A percentile compares a stretch with the other conserved stretches of the same genome.
phyloP scores from a whole-genome alignment of 2,797 vertebrate genomes.

The Sebastiscus albofasciatus region DNA sequence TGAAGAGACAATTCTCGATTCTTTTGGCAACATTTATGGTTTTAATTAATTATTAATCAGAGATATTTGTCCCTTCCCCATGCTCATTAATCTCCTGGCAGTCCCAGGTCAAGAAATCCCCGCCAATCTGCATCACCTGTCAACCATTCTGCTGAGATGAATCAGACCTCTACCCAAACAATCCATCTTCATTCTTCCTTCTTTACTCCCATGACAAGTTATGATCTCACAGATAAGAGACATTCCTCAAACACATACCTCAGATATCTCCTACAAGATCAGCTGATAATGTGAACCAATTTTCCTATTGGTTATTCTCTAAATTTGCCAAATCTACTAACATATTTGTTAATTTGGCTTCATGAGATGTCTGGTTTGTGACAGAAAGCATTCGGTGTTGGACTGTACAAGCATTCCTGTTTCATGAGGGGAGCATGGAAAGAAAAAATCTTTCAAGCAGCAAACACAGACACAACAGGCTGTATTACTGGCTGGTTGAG shows the following conservation, averaged over 20 bases:
- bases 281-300: constrained; percentile 9
- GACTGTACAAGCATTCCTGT: neutral
- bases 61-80: neutral
- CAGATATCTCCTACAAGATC: constrained; percentile 34
- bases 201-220: constrained; percentile 52
- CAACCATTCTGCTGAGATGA: constrained; percentile 38
- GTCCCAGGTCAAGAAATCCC: constrained; percentile 5
- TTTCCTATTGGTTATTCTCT: neutral
- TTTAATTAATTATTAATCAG: neutral
- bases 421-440: neutral
- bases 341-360: neutral
- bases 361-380: constrained; percentile 4
- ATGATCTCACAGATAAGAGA: constrained; percentile 52
- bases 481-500: neutral
- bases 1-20: neutral
- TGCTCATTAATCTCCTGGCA: constrained; percentile 15
- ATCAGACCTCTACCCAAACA: constrained; percentile 31
- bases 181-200: constrained; percentile 43
- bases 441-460: neutral
- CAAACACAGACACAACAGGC: neutral
- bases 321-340: neutral
- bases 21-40: neutral
- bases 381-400: constrained; percentile 2
- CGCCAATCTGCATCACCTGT: constrained; percentile 12
- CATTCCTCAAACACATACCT: constrained; percentile 58